Conservation (phyloP, 2,113 vertebrate genomes). For the Rhizomys pruinosus region DNA sequence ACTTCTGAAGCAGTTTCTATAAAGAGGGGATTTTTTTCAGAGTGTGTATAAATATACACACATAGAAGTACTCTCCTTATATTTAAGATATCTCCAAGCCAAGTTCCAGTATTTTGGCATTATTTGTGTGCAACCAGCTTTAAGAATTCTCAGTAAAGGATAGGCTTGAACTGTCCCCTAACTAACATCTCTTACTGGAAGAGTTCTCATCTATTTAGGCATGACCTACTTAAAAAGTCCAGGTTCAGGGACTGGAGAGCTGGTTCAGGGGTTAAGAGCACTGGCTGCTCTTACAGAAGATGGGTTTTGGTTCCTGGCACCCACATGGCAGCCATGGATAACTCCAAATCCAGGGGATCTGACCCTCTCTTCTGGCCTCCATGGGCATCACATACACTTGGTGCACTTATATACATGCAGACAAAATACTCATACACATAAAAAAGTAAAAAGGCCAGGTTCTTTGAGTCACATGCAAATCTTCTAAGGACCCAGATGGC, state of each 20-base stretch:
- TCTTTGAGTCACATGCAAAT: background rate
- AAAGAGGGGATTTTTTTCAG: conserved; percentile 52
- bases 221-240: conserved; percentile 46
- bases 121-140: conserved; percentile 64
- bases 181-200: background rate
- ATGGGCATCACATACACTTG: no score
- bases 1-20: conserved; percentile 62
- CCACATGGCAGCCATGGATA: no score
- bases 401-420: no score
- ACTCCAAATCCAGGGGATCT: no score
- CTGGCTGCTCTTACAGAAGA: no score
- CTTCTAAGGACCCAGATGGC: background rate
- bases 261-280: no score
- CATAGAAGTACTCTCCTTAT: conserved; percentile 37
- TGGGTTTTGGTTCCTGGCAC: no score
- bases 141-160: conserved; percentile 60
- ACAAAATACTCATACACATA: no score
- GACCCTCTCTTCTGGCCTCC: no score
- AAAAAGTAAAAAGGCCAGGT: background rate
- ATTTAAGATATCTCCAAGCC: conserved; percentile 48
- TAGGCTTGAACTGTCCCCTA: conserved; percentile 17
- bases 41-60: conserved; percentile 59
- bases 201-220: conserved; percentile 7
- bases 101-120: conserved; percentile 25
- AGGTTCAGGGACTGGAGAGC: background rate